Base-by-base conservation (phyloP, 2,113 vertebrate genomes). In the Colinus virginianus region DNA sequence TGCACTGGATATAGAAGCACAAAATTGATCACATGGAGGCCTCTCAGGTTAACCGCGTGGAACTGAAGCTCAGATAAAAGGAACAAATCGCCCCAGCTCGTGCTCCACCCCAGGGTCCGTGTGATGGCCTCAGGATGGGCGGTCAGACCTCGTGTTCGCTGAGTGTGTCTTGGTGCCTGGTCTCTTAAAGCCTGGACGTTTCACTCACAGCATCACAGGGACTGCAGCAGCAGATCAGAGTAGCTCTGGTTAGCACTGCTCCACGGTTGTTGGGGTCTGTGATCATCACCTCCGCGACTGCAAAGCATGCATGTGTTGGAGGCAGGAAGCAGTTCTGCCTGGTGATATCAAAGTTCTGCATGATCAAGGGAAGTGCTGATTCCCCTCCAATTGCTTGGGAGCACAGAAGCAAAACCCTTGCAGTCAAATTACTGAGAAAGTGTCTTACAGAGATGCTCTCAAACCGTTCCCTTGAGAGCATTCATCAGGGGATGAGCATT, bases 381-480 rank as follows among this genome's bases (percentile, higher is more conserved):
- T 79, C 78, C 69, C 42, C 59, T 89, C 34, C 5, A 0, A 30
- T 15, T 79, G 78, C 87, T 95, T 17, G 11, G 89, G 86, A 96
- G 71, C 71, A 26, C 59, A 91, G 78, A 53, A 70, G 70, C 81
- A 83, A 87, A 92, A 76, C 38, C 45, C 84, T 84, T 11, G 4
- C 62, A 77, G 84, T 21, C 46, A 79, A 87, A 92, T 95, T 89
- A 32, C 78, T 32, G 16, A 13, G 58, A 17, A 79, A 82, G 55
- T 9, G 22, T 87, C 84, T 84, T 67, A 61, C 23, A 55, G 88
- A 92, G 81, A 59, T 53, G 45, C 38, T 80, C 83, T 72, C 69
- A 66, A 40, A 48, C 3, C 4, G 84, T 67, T 91, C 92, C 92
- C 91, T 48, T 75, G 94, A 87, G 95, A 87, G 63, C 78, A 93